These are phyloP conservation scores for Eledone cirrhosa DNA, from an alignment of 2,888 invertebrate genomes.

Conservation along the genomic window DNA sequence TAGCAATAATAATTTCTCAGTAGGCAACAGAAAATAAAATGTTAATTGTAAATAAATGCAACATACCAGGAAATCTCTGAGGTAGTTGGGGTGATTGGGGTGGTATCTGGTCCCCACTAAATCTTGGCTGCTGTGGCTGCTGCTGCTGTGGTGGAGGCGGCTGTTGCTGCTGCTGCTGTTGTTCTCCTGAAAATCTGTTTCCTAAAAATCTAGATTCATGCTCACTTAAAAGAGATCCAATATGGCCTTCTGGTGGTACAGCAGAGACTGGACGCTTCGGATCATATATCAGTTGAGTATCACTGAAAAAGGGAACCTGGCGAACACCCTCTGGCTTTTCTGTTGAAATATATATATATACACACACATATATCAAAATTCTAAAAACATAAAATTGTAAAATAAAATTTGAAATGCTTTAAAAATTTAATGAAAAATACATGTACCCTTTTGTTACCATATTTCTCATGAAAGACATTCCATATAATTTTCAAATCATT, in stretches of 20 bases:
- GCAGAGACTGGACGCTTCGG: constrained; percentile 19
- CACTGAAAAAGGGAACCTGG: constrained; percentile 26
- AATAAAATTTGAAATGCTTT: no score
- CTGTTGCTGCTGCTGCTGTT: neutral
- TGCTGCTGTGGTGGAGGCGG: neutral
- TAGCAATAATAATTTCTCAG: no score
- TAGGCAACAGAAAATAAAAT: no score
- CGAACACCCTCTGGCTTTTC: constrained; percentile 21
- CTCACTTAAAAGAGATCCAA: constrained; percentile 16
- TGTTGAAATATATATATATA: no score
- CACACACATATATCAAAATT: no score
- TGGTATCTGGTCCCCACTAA: neutral
- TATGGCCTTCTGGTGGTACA: constrained; percentile 23
- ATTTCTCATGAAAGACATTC: no score
- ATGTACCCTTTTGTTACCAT: no score
- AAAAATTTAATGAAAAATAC: no score
- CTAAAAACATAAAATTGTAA: no score
- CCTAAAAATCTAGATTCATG: constrained; percentile 15
- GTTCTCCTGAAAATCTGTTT: constrained; percentile 10
- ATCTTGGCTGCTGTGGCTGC: constrained; percentile 8
- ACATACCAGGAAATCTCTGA: constrained; percentile 20
- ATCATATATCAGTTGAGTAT: constrained; percentile 28
- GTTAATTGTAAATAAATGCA: neutral
- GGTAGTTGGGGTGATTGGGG: neutral
- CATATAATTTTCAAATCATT: no score